Evolutionary conservation across 2,888 invertebrate species (phyloP).

Genomic region (Stenichneumon culpator): DNA sequence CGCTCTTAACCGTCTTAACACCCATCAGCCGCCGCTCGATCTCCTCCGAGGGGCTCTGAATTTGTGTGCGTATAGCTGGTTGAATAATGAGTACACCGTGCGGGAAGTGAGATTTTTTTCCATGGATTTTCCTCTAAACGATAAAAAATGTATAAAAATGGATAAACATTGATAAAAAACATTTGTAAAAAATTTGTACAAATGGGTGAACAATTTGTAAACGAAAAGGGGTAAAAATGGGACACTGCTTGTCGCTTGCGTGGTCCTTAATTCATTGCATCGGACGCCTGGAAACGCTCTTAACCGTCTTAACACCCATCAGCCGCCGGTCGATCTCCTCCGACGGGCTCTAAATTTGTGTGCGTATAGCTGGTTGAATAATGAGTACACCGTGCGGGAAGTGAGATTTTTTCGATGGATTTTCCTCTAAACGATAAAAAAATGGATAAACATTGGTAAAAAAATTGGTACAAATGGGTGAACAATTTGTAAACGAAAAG

Average conservation of each 20-base stretch:
- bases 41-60: no score
- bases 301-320: no score
- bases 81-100: constrained; percentile 34
- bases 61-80: no score
- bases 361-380: constrained; percentile 32
- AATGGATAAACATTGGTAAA: neutral
- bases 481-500: neutral
- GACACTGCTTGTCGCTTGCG: no score
- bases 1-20: no score
- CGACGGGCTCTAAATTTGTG: neutral
- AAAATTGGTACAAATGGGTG: neutral
- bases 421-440: neutral
- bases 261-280: no score
- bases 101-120: neutral
- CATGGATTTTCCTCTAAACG: neutral
- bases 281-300: no score
- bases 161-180: neutral
- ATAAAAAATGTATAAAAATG: neutral
- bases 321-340: no score
- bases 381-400: constrained; percentile 12
- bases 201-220: neutral
- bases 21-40: no score
- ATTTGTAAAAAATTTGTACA: neutral
- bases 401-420: neutral
- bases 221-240: neutral